Percentiles rank a stretch among this genome's conserved stretches.
phyloP scores from a whole-genome alignment of 2,113 vertebrate genomes.

The Mystacornis crossleyi region DNA sequence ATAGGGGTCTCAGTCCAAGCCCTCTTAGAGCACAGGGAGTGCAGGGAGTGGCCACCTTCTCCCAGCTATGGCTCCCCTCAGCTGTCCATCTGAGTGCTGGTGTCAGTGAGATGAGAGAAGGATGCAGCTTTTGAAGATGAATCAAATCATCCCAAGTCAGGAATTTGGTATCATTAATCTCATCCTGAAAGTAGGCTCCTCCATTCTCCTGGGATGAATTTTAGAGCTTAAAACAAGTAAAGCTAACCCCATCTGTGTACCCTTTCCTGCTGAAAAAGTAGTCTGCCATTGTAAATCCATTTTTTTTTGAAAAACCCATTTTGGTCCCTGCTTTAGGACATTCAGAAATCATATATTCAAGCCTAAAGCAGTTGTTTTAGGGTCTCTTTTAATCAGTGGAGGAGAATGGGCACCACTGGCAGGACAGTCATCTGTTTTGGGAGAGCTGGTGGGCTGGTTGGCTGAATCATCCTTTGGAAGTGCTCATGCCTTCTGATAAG shows the following conservation, averaged over 20 bases:
- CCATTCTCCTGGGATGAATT: not conserved
- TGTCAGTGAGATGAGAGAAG: not conserved
- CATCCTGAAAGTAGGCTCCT: not conserved
- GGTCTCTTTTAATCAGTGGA: not conserved
- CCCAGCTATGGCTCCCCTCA: not conserved
- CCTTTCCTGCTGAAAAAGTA: not conserved
- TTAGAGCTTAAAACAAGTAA: not conserved
- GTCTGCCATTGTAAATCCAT: not conserved
- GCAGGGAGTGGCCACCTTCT: accelerated
- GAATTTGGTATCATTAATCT: not conserved
- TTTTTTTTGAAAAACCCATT: not conserved
- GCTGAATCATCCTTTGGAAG: not conserved
- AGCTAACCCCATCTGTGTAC: accelerated
- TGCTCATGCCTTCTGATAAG: not conserved
- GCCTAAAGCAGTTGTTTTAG: not conserved
- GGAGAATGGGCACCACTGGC: not conserved
- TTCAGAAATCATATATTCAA: not conserved
- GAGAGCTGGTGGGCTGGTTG: not conserved
- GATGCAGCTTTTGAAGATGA: not conserved
- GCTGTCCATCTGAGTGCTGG: not conserved
- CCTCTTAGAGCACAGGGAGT: not conserved
- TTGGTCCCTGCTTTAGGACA: not conserved
- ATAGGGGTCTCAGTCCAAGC: not conserved
- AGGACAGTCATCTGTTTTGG: not conserved
- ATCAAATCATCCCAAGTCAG: not conserved